Evolutionary conservation across 1,140 invertebrate species (phyloP).

Genomic region (Plectrocnemia conspersa): DNA sequence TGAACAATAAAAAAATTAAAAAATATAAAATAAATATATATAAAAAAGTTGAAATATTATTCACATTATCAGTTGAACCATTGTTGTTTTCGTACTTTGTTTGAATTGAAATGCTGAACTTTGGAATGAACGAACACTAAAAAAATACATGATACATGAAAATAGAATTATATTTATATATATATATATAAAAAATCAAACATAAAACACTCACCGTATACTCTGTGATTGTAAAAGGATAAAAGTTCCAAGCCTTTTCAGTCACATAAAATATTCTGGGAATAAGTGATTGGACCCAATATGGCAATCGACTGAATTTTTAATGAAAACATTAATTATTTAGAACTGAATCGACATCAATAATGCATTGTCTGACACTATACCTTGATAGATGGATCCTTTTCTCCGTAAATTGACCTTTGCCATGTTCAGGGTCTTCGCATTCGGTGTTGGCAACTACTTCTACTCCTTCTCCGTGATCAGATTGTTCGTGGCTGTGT

Average conservation of each 20-base stretch:
- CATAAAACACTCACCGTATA: conserved; percentile 53
- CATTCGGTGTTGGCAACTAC: conserved; percentile 79
- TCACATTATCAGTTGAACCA: conserved; percentile 84
- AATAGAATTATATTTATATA: not conserved
- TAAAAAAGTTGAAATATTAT: conserved; percentile 1
- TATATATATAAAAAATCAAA: not conserved
- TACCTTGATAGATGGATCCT: conserved; percentile 86
- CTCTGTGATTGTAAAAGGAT: conserved; percentile 85
- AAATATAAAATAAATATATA: conserved; percentile 15
- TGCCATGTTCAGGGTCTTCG: conserved; percentile 73
- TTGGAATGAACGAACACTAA: conserved; percentile 89
- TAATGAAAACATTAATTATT: conserved; percentile 7
- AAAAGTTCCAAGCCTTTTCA: conserved; percentile 94
- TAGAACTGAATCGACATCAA: not conserved
- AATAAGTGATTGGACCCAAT: conserved; percentile 82
- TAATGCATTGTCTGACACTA: conserved; percentile 9
- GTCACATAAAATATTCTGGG: conserved; percentile 90
- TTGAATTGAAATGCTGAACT: conserved; percentile 81
- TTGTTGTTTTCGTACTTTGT: conserved; percentile 88
- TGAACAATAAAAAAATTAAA: conserved; percentile 18
- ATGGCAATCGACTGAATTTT: conserved; percentile 73
- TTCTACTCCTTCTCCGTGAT: conserved; percentile 87
- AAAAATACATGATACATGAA: conserved; percentile 41
- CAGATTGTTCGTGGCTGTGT: conserved; percentile 86
- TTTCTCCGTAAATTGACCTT: conserved; percentile 88